Conservation (phyloP, 2,797 vertebrate genomes). For the Mastacembelus armatus region DNA sequence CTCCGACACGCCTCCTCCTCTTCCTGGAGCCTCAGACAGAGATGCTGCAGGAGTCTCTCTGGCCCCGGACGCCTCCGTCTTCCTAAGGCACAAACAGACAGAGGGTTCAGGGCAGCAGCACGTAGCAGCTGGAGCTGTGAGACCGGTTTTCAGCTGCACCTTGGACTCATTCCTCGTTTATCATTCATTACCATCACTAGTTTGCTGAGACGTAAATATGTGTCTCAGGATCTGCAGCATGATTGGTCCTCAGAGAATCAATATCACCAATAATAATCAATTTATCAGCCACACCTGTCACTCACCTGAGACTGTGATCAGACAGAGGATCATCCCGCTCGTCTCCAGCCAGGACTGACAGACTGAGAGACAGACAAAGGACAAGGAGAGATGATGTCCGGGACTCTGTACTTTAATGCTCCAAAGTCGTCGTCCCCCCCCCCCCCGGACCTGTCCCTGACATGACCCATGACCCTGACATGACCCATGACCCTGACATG, state of each 20-base stretch:
- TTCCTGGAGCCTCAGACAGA: constrained; percentile 74
- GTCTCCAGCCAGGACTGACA: constrained; percentile 52
- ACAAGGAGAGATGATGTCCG: background rate
- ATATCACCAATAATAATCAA: too few relatives aligned
- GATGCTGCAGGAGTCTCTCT: constrained; percentile 74
- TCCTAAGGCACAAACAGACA: constrained; percentile 78
- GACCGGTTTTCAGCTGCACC: too few relatives aligned
- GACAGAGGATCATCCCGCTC: constrained; percentile 13
- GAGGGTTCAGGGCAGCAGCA: background rate
- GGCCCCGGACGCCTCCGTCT: constrained; percentile 71
- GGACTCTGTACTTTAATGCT: too few relatives aligned
- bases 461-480: too few relatives aligned
- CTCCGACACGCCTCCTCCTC: constrained; percentile 70
- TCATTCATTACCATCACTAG: too few relatives aligned
- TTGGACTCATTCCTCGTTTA: too few relatives aligned
- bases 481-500: too few relatives aligned
- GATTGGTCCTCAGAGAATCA: too few relatives aligned
- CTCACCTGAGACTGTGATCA: constrained; percentile 58
- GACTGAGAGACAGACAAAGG: constrained; percentile 23
- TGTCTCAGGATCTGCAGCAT: too few relatives aligned
- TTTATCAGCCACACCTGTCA: constrained; percentile 25
- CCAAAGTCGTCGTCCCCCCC: too few relatives aligned
- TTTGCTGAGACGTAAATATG: too few relatives aligned
- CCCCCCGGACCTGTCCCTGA: too few relatives aligned
- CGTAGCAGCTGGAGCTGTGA: background rate